Percentiles rank a stretch among this genome's conserved stretches.
These are phyloP conservation scores for Muscicapa adusta DNA, from an alignment of 2,113 vertebrate genomes.

Conservation along the genomic window DNA sequence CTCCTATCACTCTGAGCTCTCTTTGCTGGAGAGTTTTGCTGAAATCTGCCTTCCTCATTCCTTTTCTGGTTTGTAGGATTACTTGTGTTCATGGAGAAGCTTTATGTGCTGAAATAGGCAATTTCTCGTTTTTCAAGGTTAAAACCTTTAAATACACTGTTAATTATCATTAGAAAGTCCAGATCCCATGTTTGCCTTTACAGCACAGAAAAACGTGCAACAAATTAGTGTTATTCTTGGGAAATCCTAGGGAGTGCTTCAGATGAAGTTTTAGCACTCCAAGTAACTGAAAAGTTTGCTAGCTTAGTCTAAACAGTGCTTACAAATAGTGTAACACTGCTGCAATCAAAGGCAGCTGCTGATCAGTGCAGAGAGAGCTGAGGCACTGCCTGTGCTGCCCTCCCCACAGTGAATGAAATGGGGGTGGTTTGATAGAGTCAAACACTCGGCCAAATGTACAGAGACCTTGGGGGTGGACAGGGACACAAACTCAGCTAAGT, in stretches of 20 bases:
- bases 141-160: not conserved
- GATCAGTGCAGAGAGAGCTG: not conserved
- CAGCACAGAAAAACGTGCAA: not conserved
- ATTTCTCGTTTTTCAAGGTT: not conserved
- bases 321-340: no score
- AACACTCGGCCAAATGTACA: not conserved
- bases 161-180: not conserved
- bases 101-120: not conserved
- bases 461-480: not conserved
- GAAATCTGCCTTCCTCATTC: not conserved
- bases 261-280: not conserved
- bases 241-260: not conserved
- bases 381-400: not conserved
- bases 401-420: not conserved
- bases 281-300: not conserved
- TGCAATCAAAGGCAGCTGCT: not conserved
- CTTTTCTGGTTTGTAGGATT: not conserved
- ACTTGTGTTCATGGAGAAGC: not conserved
- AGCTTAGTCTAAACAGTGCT: not conserved
- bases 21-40: not conserved
- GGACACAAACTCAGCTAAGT: not conserved
- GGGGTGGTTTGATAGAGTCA: not conserved
- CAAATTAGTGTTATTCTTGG: not conserved
- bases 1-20: not conserved
- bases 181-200: not conserved